phyloP scores from a whole-genome alignment of 1,140 invertebrate genomes.

The Meteorus sp. region DNA sequence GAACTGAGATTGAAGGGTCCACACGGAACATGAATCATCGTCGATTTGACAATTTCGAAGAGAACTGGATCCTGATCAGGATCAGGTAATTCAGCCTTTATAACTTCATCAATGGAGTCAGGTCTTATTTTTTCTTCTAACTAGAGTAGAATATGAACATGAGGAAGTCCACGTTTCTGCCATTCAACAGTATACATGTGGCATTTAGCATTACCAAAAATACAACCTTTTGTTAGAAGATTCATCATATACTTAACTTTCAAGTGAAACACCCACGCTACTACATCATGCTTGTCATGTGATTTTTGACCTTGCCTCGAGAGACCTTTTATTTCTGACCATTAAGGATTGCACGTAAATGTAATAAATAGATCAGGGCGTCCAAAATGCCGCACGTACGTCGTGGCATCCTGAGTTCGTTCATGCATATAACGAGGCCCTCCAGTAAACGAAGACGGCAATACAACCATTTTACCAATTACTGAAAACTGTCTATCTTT shows the following conservation, averaged over 20 bases:
- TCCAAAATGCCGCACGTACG: conserved; percentile 44
- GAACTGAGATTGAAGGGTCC: conserved; percentile 21
- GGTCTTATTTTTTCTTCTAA: conserved; percentile 31
- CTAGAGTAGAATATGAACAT: conserved; percentile 25
- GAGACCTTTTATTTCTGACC: conserved; percentile 34
- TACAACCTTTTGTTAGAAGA: conserved; percentile 5
- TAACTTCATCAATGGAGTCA: conserved; percentile 25
- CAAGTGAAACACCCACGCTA: conserved; percentile 31
- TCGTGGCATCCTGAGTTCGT: conserved; percentile 53
- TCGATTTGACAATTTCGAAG: conserved; percentile 24
- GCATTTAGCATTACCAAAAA: conserved; percentile 42
- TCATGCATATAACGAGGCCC: conserved; percentile 54
- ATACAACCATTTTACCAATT: conserved; percentile 35
- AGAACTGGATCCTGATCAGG: conserved; percentile 19
- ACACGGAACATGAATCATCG: conserved; percentile 43
- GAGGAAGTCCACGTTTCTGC: conserved; percentile 20
- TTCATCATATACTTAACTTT: conserved; percentile 27
- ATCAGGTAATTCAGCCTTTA: conserved; percentile 30
- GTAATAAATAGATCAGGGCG: conserved; percentile 48
- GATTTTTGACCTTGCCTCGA: conserved; percentile 33
- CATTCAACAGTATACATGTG: conserved; percentile 39
- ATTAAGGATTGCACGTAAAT: conserved; percentile 45
- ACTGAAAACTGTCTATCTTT: not conserved
- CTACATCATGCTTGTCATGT: conserved; percentile 35
- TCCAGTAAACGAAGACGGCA: conserved; percentile 55